A percentile compares a stretch with the other conserved stretches of the same genome.
phyloP scores from a whole-genome alignment of 2,797 vertebrate genomes.

The Cirrhinus molitorella region DNA sequence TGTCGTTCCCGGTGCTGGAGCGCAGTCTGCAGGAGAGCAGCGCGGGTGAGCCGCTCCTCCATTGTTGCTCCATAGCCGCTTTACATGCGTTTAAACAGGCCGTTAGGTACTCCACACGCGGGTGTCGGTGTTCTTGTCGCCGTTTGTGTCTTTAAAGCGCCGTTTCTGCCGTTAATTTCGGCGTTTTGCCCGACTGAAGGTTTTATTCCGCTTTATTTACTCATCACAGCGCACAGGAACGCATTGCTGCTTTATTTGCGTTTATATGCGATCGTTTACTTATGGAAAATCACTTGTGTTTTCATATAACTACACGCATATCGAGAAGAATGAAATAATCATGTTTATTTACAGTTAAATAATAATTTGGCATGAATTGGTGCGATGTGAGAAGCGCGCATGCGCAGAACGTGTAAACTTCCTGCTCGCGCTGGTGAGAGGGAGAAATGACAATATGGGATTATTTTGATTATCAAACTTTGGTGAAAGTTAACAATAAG shows the following conservation, averaged over 20 bases:
- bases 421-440: conserved; percentile 58
- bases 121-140: background rate
- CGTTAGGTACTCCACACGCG: background rate
- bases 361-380: conserved; percentile 73
- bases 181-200: conserved; percentile 67
- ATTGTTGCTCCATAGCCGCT: conserved; percentile 57
- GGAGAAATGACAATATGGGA: conserved; percentile 15
- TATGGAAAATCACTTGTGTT: background rate
- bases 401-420: conserved; percentile 68
- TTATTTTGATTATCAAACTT: conserved; percentile 22
- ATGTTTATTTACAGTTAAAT: conserved; percentile 78
- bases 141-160: background rate
- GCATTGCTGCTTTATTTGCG: background rate
- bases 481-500: background rate
- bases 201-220: conserved; percentile 75
- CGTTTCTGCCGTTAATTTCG: conserved; percentile 25
- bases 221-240: conserved; percentile 36
- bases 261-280: background rate
- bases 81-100: conserved; percentile 6
- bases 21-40: conserved; percentile 90
- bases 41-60: conserved; percentile 78
- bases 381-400: conserved; percentile 66
- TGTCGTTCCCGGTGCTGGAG: conserved; percentile 94
- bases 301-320: background rate
- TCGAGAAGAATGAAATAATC: conserved; percentile 19